These are phyloP conservation scores for Stenichneumon culpator DNA, from an alignment of 2,888 invertebrate genomes.

Conservation along the genomic window DNA sequence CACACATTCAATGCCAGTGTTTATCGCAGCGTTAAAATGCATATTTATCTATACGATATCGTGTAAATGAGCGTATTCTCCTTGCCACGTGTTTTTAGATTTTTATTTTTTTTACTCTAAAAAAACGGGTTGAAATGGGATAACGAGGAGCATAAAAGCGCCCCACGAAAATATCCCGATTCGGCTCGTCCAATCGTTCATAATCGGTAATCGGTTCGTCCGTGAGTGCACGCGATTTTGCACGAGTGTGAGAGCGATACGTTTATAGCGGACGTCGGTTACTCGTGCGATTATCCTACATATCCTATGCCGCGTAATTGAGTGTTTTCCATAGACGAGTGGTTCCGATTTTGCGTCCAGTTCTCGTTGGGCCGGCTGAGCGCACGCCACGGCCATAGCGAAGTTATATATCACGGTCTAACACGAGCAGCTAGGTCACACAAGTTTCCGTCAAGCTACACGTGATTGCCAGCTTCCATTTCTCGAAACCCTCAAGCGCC, in stretches of 20 bases:
- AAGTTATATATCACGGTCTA: neutral
- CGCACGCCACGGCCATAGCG: neutral
- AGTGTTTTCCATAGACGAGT: constrained; percentile 54
- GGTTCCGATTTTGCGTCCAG: constrained; percentile 38
- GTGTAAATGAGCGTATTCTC: neutral
- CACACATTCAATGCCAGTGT: neutral
- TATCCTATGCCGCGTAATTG: constrained; percentile 51
- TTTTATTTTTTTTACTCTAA: neutral
- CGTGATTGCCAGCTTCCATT: constrained; percentile 14
- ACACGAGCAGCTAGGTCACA: constrained; percentile 6
- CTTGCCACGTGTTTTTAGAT: neutral
- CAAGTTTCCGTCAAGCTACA: constrained; percentile 33
- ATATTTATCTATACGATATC: neutral
- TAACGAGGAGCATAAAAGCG: neutral
- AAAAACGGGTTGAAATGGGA: neutral
- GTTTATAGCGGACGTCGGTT: constrained; percentile 12
- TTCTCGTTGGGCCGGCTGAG: constrained; percentile 23
- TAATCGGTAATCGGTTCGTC: constrained; percentile 52
- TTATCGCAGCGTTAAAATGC: neutral
- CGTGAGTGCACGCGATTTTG: constrained; percentile 14
- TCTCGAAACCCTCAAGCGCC: constrained; percentile 7
- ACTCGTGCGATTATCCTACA: constrained; percentile 9
- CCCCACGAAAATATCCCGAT: constrained; percentile 30
- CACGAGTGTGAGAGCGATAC: neutral
- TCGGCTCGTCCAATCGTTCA: constrained; percentile 35